These are phyloP conservation scores for Forbesichthys papilliferus DNA, from an alignment of 2,113 vertebrate genomes.

Conservation along the genomic window DNA sequence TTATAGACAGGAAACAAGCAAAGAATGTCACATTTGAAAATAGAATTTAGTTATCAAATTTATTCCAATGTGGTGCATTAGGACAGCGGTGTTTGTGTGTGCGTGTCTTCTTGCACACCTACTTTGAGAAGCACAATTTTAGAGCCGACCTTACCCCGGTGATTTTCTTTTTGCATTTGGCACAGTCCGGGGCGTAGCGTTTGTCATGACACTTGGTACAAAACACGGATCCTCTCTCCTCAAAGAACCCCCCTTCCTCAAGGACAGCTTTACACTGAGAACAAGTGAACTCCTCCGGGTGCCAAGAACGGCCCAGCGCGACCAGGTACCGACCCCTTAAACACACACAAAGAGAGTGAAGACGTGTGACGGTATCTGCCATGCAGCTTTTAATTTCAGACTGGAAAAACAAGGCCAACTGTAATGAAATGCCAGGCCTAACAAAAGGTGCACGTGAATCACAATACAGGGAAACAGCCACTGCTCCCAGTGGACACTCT, in stretches of 20 bases:
- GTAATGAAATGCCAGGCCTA: conserved; percentile 35
- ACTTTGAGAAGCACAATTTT: too few species aligned
- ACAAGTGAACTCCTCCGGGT: conserved; percentile 96
- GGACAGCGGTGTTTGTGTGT: too few species aligned
- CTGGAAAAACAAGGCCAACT: conserved; percentile 8
- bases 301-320: conserved; percentile 92
- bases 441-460: conserved; percentile 1
- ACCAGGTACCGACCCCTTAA: conserved; percentile 93
- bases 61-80: too few species aligned
- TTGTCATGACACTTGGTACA: conserved; percentile 93
- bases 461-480: not conserved
- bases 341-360: conserved; percentile 16
- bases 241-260: conserved; percentile 96
- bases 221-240: conserved; percentile 93
- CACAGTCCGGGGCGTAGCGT: conserved; percentile 90
- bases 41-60: too few species aligned
- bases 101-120: too few species aligned
- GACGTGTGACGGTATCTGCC: conserved; percentile 9
- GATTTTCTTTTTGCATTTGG: conserved; percentile 98
- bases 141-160: conserved; percentile 81
- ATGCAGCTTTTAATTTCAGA: conserved; percentile 16
- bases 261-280: conserved; percentile 90
- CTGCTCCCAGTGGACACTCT: not conserved
- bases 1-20: too few species aligned
- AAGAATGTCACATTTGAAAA: too few species aligned